Base-by-base conservation (phyloP, 2,797 vertebrate species). In the Rallus crepitans region DNA sequence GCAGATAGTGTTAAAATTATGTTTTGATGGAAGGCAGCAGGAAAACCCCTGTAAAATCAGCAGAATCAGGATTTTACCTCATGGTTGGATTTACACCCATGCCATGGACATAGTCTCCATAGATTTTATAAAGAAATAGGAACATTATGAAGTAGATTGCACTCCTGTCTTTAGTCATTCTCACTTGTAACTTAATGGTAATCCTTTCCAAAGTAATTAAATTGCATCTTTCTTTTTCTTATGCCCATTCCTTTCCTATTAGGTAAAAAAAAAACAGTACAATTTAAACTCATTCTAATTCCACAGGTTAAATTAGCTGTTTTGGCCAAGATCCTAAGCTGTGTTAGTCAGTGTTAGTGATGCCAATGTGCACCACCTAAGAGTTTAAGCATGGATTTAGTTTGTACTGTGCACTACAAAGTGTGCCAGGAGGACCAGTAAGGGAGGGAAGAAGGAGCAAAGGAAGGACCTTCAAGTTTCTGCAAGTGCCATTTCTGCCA, bases 161-260 rank as follows among this genome's bases (percentile, higher is more conserved):
- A 48, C 7, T 77, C 4, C 69, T 76, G 39, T 72, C 55, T 83
- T 81, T 78, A 64, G 47, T 78, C 24, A 52, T 94, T 90, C 61
- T 77, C 68, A 55, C 52, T 69, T 68, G 60, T 7, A 39, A 82
- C 64, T 85, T 90, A 75, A 73, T 66, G 25, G 33, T 64, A 64
- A 33, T 71, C 2, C 10, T 82, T 93, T 95, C 59, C 80, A 81
- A 72, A 91, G 42, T 57, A 82, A 77, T 94, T 79, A 92, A 68
- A 77, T 42, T 21, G 6, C 64, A 18, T 71, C 42, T 79, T 45
- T 45, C 42, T 45, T 90, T 82, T 73, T 60, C 55, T 80, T 82
- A 39, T 18, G 20, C 8, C 40, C 12, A 25, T 89, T 87, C 12
- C 73, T 88, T 83, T 93, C 63, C 64, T 63, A 6, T 55, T 52